Percentiles rank a stretch among this genome's conserved stretches.
Evolutionary conservation across 1,140 invertebrate genomes (phyloP).

Genomic region (Trichonephila inaurata): DNA sequence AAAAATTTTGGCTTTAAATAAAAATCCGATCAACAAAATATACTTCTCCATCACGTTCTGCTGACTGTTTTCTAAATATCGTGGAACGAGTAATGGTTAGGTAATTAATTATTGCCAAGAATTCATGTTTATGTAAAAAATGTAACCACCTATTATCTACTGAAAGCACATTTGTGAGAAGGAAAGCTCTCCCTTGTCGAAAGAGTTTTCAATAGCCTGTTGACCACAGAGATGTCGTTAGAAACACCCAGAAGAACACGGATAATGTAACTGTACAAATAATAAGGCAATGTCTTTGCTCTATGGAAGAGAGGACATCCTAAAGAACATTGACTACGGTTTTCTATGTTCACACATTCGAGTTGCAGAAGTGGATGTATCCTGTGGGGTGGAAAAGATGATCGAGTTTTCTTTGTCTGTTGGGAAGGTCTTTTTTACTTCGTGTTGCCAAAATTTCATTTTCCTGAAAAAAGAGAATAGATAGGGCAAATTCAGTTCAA

Average conservation of each 20-base stretch:
- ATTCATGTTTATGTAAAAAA: background rate
- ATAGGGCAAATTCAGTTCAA: no score
- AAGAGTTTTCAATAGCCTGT: background rate
- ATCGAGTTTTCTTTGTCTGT: constrained; percentile 5
- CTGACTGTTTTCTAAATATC: no score
- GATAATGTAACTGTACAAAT: constrained; percentile 43
- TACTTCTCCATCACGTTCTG: no score
- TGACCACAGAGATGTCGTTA: background rate
- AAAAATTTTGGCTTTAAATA: no score
- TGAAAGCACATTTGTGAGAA: constrained; percentile 65
- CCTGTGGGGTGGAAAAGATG: background rate
- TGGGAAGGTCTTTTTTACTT: background rate
- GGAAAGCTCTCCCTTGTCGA: constrained; percentile 9
- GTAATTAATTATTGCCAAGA: background rate
- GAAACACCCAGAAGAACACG: constrained; percentile 37
- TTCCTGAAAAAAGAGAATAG: background rate
- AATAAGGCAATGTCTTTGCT: constrained; percentile 50
- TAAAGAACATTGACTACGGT: constrained; percentile 31
- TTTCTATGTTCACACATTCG: constrained; percentile 43
- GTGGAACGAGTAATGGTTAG: background rate
- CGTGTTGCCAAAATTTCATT: background rate
- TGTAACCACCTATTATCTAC: background rate
- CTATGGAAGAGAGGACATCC: constrained; percentile 29
- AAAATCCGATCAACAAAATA: no score
- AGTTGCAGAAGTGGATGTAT: constrained; percentile 35